phyloP scores from a whole-genome alignment of 2,113 vertebrate genomes.

The Chiloscyllium plagiosum region DNA sequence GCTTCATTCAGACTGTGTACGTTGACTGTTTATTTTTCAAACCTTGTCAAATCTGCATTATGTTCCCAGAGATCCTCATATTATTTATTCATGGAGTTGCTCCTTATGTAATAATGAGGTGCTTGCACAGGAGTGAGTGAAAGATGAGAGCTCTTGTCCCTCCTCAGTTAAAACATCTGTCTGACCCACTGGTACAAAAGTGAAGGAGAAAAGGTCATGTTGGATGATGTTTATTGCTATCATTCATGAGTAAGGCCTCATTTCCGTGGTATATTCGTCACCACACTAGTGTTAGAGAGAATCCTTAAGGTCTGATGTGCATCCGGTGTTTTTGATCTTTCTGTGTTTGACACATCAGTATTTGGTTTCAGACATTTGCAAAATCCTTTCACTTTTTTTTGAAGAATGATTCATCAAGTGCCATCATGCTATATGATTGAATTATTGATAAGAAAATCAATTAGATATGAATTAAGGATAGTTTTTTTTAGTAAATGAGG shows the following conservation, averaged over 20 bases:
- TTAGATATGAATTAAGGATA: slow-evolving; percentile 8
- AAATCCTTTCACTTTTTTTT: background rate
- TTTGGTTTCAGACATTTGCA: background rate
- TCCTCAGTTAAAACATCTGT: slow-evolving; percentile 5
- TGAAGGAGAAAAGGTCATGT: background rate
- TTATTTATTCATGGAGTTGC: background rate
- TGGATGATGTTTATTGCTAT: background rate
- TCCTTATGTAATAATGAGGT: background rate
- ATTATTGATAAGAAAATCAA: slow-evolving; percentile 30
- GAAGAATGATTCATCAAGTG: background rate
- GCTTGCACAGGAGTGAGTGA: background rate
- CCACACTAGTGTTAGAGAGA: background rate
- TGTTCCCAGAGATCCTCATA: background rate
- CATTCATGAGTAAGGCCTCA: background rate
- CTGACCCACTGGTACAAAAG: background rate
- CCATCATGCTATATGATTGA: background rate
- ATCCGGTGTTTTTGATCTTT: background rate
- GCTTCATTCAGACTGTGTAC: background rate
- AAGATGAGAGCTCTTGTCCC: background rate
- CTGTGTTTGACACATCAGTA: slow-evolving; percentile 8
- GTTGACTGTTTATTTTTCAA: background rate
- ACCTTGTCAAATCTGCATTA: background rate
- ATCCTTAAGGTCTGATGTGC: background rate
- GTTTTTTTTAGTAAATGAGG: slow-evolving; percentile 3
- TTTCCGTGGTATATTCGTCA: background rate